A percentile compares a stretch with the other conserved stretches of the same genome.
Conservation (phyloP, 35 echinoderm and acorn worm species). For the Apostichopus japonicus region DNA sequence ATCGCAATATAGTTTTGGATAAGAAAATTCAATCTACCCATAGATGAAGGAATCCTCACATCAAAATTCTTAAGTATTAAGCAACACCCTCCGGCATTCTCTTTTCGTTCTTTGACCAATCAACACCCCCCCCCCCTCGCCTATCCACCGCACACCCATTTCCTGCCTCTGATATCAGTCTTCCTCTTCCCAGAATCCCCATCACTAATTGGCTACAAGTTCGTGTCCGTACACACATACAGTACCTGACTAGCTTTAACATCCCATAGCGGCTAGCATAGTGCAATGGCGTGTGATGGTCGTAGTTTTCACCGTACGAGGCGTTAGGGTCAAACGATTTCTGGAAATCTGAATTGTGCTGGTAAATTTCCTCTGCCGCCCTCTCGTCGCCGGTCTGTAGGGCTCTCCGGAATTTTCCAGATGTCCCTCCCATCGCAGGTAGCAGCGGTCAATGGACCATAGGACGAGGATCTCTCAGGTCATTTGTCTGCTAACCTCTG, state of each 20-base stretch:
- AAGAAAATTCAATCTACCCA: too few species aligned
- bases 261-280: slow-evolving; percentile 90
- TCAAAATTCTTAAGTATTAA: too few species aligned
- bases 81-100: too few species aligned
- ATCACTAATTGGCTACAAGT: too few species aligned
- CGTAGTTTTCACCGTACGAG: slow-evolving; percentile 94
- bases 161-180: too few species aligned
- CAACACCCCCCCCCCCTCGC: too few species aligned
- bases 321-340: slow-evolving; percentile 87
- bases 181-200: neutral
- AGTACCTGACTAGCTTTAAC: slow-evolving; percentile 81
- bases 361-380: slow-evolving; percentile 82
- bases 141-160: too few species aligned
- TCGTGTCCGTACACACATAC: neutral
- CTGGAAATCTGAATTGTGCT: slow-evolving; percentile 85
- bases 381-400: slow-evolving; percentile 93
- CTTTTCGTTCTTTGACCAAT: too few species aligned
- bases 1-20: too few species aligned
- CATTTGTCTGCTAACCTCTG: neutral
- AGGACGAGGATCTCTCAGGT: neutral
- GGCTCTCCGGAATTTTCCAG: slow-evolving; percentile 94
- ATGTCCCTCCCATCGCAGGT: slow-evolving; percentile 87
- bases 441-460: neutral
- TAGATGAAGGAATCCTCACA: too few species aligned
- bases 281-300: slow-evolving; percentile 88